These are phyloP conservation scores for Diarsia mendica DNA, from an alignment of 2,888 invertebrate genomes.

Conservation along the genomic window DNA sequence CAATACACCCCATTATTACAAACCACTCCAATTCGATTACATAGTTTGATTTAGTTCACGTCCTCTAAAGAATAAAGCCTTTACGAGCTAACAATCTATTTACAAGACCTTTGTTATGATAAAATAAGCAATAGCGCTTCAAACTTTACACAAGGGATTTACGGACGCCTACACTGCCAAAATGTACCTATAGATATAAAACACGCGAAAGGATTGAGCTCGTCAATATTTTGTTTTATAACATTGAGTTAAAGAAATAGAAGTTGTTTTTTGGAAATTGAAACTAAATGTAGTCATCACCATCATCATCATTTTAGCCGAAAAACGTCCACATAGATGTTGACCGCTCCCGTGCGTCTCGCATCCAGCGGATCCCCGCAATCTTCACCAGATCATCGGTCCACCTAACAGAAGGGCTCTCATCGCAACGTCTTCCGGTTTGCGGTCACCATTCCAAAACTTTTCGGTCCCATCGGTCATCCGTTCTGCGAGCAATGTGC, in stretches of 20 bases:
- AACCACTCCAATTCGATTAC: neutral
- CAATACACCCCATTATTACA: slow-evolving; percentile 6
- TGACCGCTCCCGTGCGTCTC: no score
- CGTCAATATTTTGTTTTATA: slow-evolving; percentile 16
- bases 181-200: slow-evolving; percentile 16
- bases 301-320: no score
- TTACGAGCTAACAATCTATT: slow-evolving; percentile 12
- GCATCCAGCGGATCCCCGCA: no score
- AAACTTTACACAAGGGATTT: slow-evolving; percentile 19
- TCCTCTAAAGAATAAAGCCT: slow-evolving; percentile 14
- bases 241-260: neutral
- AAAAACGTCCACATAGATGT: no score
- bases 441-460: no score
- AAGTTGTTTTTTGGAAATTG: neutral
- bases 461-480: no score
- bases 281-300: neutral
- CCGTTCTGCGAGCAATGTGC: no score
- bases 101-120: slow-evolving; percentile 32
- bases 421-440: no score
- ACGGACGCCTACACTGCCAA: neutral
- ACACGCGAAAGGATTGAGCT: neutral
- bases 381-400: no score
- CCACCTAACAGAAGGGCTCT: no score
- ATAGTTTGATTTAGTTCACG: neutral
- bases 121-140: slow-evolving; percentile 21